phyloP scores from a whole-genome alignment of 2,797 vertebrate genomes.

The Gymnoscopelus microlampas region DNA sequence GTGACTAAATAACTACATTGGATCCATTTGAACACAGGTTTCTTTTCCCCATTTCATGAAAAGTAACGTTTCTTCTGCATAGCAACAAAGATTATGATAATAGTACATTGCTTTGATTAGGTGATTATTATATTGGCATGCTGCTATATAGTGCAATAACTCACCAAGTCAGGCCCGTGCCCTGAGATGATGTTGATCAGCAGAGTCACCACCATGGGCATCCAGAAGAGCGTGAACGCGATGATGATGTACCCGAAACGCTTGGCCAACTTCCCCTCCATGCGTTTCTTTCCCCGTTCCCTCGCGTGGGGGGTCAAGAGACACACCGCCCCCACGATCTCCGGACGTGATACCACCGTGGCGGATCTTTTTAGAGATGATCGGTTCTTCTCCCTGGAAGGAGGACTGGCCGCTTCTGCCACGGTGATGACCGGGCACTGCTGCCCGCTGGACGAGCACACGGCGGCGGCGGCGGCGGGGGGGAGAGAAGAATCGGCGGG shows the following conservation, averaged over 20 bases:
- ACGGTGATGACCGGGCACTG: slow-evolving; percentile 20
- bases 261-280: slow-evolving; percentile 73
- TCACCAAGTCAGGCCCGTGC: slow-evolving; percentile 56
- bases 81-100: too few relatives aligned
- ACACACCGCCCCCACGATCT: slow-evolving; percentile 71
- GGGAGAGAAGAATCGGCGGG: neutral
- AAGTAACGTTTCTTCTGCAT: too few relatives aligned
- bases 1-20: too few relatives aligned
- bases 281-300: slow-evolving; percentile 66
- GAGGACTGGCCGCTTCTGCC: slow-evolving; percentile 28
- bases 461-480: neutral
- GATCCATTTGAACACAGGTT: too few relatives aligned
- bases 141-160: slow-evolving; percentile 3
- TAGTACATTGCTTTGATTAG: too few relatives aligned
- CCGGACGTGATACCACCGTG: slow-evolving; percentile 7
- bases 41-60: too few relatives aligned
- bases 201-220: slow-evolving; percentile 70
- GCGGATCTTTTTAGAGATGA: neutral
- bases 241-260: slow-evolving; percentile 75
- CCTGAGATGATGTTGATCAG: slow-evolving; percentile 48
- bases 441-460: neutral
- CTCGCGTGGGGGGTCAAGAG: slow-evolving; percentile 62
- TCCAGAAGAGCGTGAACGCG: slow-evolving; percentile 71
- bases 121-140: too few relatives aligned
- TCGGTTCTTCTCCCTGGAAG: neutral